Percentiles rank a stretch among this genome's conserved stretches.
Evolutionary conservation across 2,113 vertebrate species (phyloP).

Genomic region (Boulengeromyrus knoepffleri): DNA sequence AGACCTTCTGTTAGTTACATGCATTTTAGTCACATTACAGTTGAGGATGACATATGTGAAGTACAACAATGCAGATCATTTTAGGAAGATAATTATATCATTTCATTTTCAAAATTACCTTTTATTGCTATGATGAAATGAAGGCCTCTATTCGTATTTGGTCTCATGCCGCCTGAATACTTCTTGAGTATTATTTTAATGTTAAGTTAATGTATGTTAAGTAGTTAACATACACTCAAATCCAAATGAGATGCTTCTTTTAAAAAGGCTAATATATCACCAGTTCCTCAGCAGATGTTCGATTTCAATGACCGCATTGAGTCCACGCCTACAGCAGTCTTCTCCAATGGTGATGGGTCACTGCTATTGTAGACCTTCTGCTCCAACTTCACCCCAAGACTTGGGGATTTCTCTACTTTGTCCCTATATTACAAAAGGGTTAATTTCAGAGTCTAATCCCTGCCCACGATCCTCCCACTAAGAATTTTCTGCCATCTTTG

Average conservation of each 20-base stretch:
- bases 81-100: neutral
- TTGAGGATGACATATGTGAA: neutral
- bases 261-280: constrained; percentile 8
- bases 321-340: constrained; percentile 44
- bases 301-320: neutral
- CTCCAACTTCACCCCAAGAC: constrained; percentile 11
- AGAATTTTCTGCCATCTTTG: constrained; percentile 40
- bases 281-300: neutral
- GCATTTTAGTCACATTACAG: neutral
- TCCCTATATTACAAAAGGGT: constrained; percentile 26
- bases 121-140: neutral
- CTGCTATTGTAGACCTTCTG: constrained; percentile 28
- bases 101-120: neutral
- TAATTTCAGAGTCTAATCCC: constrained; percentile 32
- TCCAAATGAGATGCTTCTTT: neutral
- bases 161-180: neutral
- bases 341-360: neutral
- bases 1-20: neutral
- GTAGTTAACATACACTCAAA: neutral
- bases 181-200: neutral
- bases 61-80: neutral
- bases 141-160: neutral
- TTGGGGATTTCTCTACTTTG: constrained; percentile 7
- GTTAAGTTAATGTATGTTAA: neutral
- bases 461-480: constrained; percentile 34